Percentiles rank a stretch among this genome's conserved stretches.
Conservation (phyloP, 30 jellyfish, hydroid and myxozoan genomes). For the Hydractinia echinata region DNA sequence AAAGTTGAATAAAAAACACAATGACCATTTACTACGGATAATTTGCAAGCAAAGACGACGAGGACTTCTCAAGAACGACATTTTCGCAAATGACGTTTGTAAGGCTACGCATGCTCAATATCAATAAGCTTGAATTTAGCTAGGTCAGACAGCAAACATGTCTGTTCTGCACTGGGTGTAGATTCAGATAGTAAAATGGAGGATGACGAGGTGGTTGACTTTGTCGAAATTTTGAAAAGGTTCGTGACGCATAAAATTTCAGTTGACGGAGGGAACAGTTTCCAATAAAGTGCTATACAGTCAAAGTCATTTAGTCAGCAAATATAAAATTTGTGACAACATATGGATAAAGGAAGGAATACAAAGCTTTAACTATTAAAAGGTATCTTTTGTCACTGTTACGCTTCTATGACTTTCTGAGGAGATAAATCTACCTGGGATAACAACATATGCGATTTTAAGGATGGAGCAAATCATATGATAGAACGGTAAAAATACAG, state of each 20-base stretch:
- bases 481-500: background rate
- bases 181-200: background rate
- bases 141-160: too few species aligned
- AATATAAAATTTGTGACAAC: background rate
- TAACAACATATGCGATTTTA: background rate
- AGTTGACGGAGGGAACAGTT: slow-evolving; percentile 3
- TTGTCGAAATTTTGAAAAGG: too few species aligned
- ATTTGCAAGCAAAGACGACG: too few species aligned
- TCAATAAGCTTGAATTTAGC: too few species aligned
- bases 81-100: too few species aligned
- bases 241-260: slow-evolving; percentile 1
- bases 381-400: background rate
- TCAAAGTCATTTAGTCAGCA: background rate
- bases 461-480: slow-evolving; percentile 5
- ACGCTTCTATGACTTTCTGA: background rate
- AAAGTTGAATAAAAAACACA: too few species aligned
- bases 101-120: too few species aligned
- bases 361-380: background rate
- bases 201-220: background rate
- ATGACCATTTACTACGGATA: too few species aligned
- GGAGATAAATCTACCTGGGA: background rate
- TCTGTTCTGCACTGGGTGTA: too few species aligned
- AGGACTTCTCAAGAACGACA: too few species aligned
- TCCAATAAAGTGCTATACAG: background rate
- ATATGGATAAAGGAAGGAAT: background rate